Percentiles rank a stretch among this genome's conserved stretches.
phyloP scores from a whole-genome alignment of 35 echinoderm and acorn worm genomes.

The Ophiothrix spiculata region DNA sequence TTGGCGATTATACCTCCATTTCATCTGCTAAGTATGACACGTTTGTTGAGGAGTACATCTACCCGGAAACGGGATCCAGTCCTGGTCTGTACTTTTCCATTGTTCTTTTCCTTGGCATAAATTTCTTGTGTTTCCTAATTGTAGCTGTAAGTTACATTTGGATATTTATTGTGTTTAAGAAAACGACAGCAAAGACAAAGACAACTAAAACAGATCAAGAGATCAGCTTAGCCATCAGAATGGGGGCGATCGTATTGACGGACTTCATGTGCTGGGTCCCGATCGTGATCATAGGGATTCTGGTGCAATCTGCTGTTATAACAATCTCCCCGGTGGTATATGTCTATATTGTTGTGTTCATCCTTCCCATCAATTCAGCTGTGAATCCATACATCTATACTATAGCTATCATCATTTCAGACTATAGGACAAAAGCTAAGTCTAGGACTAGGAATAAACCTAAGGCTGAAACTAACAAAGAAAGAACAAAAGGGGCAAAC shows the following conservation, averaged over 20 bases:
- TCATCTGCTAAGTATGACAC: neutral
- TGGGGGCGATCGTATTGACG: slow-evolving; percentile 26
- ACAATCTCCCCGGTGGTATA: neutral
- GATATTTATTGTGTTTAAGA: neutral
- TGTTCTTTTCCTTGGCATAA: neutral
- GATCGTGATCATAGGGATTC: slow-evolving; percentile 24
- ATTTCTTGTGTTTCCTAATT: neutral
- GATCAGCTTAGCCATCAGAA: slow-evolving; percentile 24
- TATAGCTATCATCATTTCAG: too few species aligned
- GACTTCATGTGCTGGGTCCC: slow-evolving; percentile 45
- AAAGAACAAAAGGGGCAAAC: too few species aligned
- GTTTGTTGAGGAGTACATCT: neutral
- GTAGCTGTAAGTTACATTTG: neutral
- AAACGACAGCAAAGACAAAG: neutral
- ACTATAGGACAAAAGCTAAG: too few species aligned
- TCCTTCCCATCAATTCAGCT: slow-evolving; percentile 32
- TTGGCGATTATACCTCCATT: neutral
- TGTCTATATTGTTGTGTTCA: slow-evolving; percentile 10
- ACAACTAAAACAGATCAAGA: neutral
- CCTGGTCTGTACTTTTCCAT: neutral
- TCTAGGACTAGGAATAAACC: too few species aligned
- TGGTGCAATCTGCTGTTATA: neutral
- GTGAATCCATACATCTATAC: slow-evolving; percentile 35
- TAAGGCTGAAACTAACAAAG: too few species aligned
- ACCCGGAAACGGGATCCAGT: neutral